phyloP scores from a whole-genome alignment of 2,113 vertebrate species.

The Chrysochloris asiatica region DNA sequence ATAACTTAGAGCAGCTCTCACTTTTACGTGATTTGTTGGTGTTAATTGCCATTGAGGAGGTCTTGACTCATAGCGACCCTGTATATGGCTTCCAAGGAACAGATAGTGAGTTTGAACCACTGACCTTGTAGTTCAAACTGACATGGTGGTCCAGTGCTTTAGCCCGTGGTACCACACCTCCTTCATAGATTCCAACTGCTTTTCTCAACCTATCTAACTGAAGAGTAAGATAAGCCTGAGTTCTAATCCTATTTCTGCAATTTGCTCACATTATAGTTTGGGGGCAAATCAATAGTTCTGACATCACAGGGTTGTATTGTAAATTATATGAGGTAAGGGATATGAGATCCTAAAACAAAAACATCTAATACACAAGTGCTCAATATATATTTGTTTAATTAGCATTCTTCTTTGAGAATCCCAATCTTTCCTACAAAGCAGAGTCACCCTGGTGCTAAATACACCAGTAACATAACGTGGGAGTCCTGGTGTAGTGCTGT shows the following conservation, averaged over 20 bases:
- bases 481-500: too few species aligned
- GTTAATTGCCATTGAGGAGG: too few species aligned
- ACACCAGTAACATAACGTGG: accelerated
- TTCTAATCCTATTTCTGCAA: too few species aligned
- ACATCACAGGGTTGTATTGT: background rate
- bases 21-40: too few species aligned
- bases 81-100: too few species aligned
- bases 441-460: background rate
- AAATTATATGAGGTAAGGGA: background rate
- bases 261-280: background rate
- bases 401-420: background rate
- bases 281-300: background rate
- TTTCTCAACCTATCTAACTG: background rate
- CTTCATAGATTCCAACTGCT: background rate
- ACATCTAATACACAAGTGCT: background rate
- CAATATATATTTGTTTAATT: background rate
- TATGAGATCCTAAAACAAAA: background rate
- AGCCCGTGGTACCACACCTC: too few species aligned
- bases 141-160: too few species aligned
- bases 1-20: too few species aligned
- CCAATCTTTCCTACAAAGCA: background rate
- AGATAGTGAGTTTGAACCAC: too few species aligned
- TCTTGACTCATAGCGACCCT: too few species aligned
- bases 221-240: background rate
- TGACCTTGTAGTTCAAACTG: too few species aligned